A percentile compares a stretch with the other conserved stretches of the same genome.
Conservation (phyloP, 2,797 vertebrate genomes). For the Eutrigla gurnardus region DNA sequence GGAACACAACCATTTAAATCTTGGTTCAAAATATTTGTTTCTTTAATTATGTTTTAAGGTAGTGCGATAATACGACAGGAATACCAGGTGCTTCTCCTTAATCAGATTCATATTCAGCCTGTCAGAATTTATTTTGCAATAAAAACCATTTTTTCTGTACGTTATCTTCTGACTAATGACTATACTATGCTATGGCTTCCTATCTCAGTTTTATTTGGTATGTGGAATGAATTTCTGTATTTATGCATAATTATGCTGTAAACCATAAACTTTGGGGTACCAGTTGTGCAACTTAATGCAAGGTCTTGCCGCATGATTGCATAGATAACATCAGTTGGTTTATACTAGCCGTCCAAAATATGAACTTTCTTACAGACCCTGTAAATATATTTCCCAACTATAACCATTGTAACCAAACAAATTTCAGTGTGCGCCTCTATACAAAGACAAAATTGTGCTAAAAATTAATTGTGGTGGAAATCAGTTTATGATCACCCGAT, state of each 20-base stretch:
- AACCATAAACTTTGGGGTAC: slow-evolving; percentile 17
- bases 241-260: slow-evolving; percentile 28
- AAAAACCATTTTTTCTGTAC: slow-evolving; percentile 43
- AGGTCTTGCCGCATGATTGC: not conserved
- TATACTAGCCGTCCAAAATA: not conserved
- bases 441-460: not conserved
- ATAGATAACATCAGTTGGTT: not conserved
- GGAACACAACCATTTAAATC: slow-evolving; percentile 21
- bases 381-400: not conserved
- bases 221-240: slow-evolving; percentile 32
- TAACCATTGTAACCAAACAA: not conserved
- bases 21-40: slow-evolving; percentile 21
- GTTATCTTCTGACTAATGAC: slow-evolving; percentile 45
- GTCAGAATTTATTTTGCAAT: slow-evolving; percentile 46
- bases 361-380: slow-evolving; percentile 12
- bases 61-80: slow-evolving; percentile 16
- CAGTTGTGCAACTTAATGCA: slow-evolving; percentile 13
- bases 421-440: not conserved
- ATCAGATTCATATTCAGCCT: not conserved
- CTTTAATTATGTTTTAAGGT: slow-evolving; percentile 10
- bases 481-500: too few species aligned
- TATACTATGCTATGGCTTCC: slow-evolving; percentile 4
- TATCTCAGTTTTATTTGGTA: slow-evolving; percentile 40
- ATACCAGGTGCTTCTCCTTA: slow-evolving; percentile 37
- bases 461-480: too few species aligned